A percentile compares a stretch with the other conserved stretches of the same genome.
Evolutionary conservation across 2,797 vertebrate genomes (phyloP).

Genomic region (Pangasius mekongensis): DNA sequence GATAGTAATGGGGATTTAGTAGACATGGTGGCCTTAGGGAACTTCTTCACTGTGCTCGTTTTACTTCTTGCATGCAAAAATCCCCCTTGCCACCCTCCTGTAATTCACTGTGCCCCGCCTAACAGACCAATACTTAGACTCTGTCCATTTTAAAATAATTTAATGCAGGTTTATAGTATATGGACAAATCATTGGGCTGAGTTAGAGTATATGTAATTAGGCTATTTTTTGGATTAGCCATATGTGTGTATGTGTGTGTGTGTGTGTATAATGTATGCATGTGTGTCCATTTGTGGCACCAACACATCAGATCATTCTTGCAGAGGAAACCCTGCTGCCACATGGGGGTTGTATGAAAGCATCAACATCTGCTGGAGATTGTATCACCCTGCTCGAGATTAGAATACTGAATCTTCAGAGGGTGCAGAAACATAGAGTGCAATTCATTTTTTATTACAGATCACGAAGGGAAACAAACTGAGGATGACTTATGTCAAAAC

Average conservation of each 20-base stretch:
- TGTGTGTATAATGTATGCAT: background rate
- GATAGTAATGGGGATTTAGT: conserved; percentile 66
- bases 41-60: conserved; percentile 4
- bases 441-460: background rate
- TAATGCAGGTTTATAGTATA: conserved; percentile 22
- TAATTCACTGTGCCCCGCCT: conserved; percentile 8
- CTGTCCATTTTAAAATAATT: conserved; percentile 34
- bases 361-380: background rate
- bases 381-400: conserved; percentile 14
- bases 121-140: conserved; percentile 44
- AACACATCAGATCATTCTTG: conserved; percentile 20
- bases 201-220: background rate
- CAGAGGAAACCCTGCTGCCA: background rate
- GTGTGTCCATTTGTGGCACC: conserved; percentile 11
- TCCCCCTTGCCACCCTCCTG: background rate
- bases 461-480: background rate
- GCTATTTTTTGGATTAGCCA: background rate
- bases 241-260: background rate
- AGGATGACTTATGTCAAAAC: background rate
- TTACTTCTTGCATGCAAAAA: conserved; percentile 24
- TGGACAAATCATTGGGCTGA: background rate
- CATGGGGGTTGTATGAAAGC: conserved; percentile 13
- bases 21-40: conserved; percentile 58
- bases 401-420: conserved; percentile 5
- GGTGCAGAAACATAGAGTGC: background rate